phyloP scores from a whole-genome alignment of 2,113 vertebrate species.

The human (Homo sapiens) region DNA sequence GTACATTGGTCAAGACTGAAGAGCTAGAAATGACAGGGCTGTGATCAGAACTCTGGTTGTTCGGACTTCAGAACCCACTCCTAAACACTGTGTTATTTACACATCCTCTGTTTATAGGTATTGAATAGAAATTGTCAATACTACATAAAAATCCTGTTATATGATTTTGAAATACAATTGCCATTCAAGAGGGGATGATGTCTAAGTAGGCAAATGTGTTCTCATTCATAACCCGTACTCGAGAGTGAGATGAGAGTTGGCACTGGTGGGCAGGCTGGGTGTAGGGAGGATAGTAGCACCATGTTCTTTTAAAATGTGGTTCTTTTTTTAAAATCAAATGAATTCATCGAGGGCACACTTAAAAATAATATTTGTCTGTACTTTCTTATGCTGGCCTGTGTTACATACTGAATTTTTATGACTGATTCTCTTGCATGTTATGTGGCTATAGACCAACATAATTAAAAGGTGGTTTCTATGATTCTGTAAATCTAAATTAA shows the following conservation, averaged over 20 bases:
- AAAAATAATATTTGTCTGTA: not conserved
- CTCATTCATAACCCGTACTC: not conserved
- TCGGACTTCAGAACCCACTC: not conserved
- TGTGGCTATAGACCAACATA: not conserved
- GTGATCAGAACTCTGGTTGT: not conserved
- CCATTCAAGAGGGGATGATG: not conserved
- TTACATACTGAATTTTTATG: not conserved
- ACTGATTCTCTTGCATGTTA: not conserved
- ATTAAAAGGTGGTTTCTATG: not conserved
- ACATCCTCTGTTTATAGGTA: not conserved
- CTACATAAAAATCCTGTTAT: not conserved
- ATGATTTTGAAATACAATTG: not conserved
- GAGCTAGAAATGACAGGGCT: not conserved
- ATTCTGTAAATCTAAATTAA: conserved; percentile 26
- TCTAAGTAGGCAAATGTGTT: not conserved
- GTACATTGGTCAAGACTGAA: not conserved
- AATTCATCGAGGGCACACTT: not conserved
- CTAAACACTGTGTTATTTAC: not conserved
- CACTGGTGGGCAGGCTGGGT: not conserved
- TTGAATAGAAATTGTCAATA: not conserved
- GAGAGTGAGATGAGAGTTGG: not conserved
- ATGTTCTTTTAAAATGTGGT: not conserved
- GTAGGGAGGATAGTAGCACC: not conserved
- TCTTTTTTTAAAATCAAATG: not conserved
- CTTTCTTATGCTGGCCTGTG: not conserved